Conservation (phyloP, 2,797 vertebrate species). For the Potorous gilbertii region DNA sequence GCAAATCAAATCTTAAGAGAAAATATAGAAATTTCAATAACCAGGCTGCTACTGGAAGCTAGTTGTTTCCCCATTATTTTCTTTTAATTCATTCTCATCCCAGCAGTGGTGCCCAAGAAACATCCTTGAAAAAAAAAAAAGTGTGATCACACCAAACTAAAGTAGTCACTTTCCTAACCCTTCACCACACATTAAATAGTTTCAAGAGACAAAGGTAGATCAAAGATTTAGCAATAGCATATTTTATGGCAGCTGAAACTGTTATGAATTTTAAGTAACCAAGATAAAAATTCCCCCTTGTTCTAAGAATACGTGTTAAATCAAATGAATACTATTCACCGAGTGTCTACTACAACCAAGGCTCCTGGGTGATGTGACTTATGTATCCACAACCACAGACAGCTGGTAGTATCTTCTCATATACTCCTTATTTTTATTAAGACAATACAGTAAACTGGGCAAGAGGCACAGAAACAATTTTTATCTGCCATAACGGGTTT, state of each 20-base stretch:
- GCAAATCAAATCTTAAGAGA: neutral
- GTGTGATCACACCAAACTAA: neutral
- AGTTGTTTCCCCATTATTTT: neutral
- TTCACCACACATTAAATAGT: neutral
- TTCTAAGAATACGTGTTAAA: neutral
- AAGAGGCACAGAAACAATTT: neutral
- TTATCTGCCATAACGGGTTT: neutral
- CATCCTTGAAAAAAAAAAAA: neutral
- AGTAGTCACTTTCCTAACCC: neutral
- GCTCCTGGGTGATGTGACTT: neutral
- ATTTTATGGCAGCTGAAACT: conserved; percentile 16
- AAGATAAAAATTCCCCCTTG: conserved; percentile 19
- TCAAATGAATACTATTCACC: neutral
- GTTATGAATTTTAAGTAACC: conserved; percentile 13
- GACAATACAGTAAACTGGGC: neutral
- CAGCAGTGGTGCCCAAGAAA: neutral
- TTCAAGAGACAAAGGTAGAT: neutral
- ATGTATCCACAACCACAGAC: neutral
- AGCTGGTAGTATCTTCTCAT: neutral
- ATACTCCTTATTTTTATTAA: neutral
- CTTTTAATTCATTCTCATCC: neutral
- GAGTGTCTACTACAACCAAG: neutral
- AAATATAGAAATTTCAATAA: neutral
- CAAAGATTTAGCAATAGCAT: conserved; percentile 18
- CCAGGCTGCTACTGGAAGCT: neutral